phyloP scores from a whole-genome alignment of 2,113 vertebrate species.

The Machaerirhynchus nigripectus region DNA sequence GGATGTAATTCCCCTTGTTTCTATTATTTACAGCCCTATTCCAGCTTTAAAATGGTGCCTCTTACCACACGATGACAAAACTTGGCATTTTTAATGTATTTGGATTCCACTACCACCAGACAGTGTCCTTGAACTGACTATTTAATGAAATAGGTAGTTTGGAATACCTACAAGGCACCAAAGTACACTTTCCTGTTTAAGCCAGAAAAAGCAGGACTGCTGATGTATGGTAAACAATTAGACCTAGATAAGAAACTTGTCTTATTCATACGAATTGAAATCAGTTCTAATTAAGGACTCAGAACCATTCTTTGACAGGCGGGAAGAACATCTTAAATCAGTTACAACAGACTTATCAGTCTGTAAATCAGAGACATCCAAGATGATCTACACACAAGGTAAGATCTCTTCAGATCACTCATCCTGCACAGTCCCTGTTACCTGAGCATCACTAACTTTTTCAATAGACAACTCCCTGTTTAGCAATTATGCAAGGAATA shows the following conservation, averaged over 20 bases:
- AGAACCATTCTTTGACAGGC: neutral
- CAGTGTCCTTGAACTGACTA: neutral
- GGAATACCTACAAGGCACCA: neutral
- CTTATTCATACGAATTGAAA: neutral
- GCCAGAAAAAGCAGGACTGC: neutral
- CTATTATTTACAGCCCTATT: neutral
- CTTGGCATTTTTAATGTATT: neutral
- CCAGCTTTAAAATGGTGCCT: neutral
- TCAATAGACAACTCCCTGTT: accelerated
- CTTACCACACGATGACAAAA: neutral
- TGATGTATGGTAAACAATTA: neutral
- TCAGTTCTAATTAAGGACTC: neutral
- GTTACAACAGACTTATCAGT: neutral
- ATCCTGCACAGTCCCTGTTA: neutral
- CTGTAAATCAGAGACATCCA: neutral
- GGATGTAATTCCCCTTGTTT: neutral
- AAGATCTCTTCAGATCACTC: neutral
- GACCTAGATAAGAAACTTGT: neutral
- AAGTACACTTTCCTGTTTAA: neutral
- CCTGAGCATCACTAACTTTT: neutral
- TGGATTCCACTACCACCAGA: neutral
- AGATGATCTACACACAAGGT: neutral
- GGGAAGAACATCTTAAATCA: neutral
- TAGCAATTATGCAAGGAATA: neutral
- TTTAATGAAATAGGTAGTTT: neutral